Conservation (phyloP, 2,797 vertebrate genomes). For the Poeciliopsis presidionis region DNA sequence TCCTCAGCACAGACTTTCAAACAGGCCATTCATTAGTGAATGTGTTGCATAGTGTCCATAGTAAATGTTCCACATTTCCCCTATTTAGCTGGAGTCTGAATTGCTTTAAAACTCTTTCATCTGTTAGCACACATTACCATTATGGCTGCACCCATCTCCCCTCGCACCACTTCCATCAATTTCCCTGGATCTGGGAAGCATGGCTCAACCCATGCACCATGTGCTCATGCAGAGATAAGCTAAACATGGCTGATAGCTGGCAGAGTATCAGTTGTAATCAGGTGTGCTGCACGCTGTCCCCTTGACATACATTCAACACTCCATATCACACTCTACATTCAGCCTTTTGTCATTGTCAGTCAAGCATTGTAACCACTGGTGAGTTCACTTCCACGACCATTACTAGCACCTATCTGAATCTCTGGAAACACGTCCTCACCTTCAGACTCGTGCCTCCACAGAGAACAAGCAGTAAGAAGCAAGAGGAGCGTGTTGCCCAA, state of each 20-base stretch:
- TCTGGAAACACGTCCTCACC: conserved; percentile 51
- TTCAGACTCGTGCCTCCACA: conserved; percentile 33
- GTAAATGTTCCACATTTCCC: conserved; percentile 43
- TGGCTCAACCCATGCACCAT: conserved; percentile 42
- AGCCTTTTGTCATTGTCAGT: conserved; percentile 12
- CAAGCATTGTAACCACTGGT: conserved; percentile 11
- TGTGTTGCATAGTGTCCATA: conserved; percentile 25
- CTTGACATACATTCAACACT: conserved; percentile 60
- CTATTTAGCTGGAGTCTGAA: conserved; percentile 36
- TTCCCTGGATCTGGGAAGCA: conserved; percentile 44
- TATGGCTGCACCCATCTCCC: conserved; percentile 6
- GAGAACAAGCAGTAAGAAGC: conserved; percentile 26
- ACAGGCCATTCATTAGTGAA: conserved; percentile 33
- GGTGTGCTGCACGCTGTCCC: conserved; percentile 60
- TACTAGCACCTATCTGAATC: conserved; percentile 44
- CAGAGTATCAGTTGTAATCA: conserved; percentile 62
- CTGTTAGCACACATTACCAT: conserved; percentile 42
- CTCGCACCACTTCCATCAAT: conserved; percentile 11
- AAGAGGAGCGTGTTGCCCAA: conserved; percentile 10
- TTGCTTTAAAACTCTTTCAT: conserved; percentile 53
- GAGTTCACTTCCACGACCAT: conserved; percentile 39
- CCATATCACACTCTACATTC: conserved; percentile 40
- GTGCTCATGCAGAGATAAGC: conserved; percentile 56
- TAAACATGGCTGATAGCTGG: conserved; percentile 44
- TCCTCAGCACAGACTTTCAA: conserved; percentile 46